Evolutionary conservation across 2,888 invertebrate species (phyloP), one percentile per base, ranked within the genome.

Genomic region (Hypomecis punctinalis): DNA sequence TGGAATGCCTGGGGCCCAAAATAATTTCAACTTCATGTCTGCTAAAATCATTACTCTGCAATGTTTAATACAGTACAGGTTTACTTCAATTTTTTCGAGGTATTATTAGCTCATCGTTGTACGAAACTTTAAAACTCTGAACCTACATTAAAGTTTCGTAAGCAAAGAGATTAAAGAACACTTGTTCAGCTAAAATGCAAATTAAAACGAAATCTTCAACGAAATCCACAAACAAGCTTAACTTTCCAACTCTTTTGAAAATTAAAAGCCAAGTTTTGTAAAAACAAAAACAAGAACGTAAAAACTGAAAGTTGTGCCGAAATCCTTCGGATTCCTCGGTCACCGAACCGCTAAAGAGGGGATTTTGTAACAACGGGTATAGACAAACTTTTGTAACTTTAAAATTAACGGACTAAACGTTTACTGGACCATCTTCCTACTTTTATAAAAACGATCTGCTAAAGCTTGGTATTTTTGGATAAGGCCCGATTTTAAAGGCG

Each of bases 281-380:
- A 37, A 37, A 51, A 37, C 37, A 13, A 51, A 51, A 51, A 51
- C 37, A 51, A 37, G 13, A 51, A 51, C 13, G 49, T 37, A 51
- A 51, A 51, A 51, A 11, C 13, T 51, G 7, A 11, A 51, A 51
- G 13, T 51, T 37, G 8, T 11, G 35, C 39, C 52, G 13, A n/a
- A 43, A 35, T 43, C n/a, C 5, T n/a, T 8, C 5, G 42, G 42
- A 53, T 39, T 51, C 9, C 8, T 40, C 40, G 23, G 40, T 8
- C n/a, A 23, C 33, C 37, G 23, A 53, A 53, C 9, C 33, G 23
- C n/a, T n/a, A 6, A 42, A 40, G 13, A 23, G 9, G 23, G 23
- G 46, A 46, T 46, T 46, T 8, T 39, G 39, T 39, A 39, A 39
- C 39, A 39, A 23, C 23, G 23, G 23, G 23, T 23, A 23, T 23